Evolutionary conservation across 2,888 invertebrate species (phyloP), one percentile per base, ranked within the genome.

Genomic region (Drosophila phalerata): DNA sequence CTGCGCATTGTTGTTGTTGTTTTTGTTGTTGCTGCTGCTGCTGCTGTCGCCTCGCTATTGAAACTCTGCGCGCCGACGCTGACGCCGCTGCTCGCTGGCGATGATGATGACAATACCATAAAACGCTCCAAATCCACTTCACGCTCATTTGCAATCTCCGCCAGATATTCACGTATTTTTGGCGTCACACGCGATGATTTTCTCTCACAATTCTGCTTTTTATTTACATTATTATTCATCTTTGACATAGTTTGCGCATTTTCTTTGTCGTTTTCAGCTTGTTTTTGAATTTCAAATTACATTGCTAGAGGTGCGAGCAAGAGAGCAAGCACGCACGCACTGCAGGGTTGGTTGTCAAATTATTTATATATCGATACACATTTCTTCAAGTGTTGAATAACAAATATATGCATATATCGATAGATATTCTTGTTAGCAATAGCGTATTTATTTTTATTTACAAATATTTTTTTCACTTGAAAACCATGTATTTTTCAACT

Each of bases 51-150:
- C 34, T 34, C 43, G 30, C n/a, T 28, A 38, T n/a, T 19, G 6
- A 32, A 17, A 11, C 56, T 67, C 37, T 53, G 68, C 38, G 73
- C 69, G 75, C 88, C 80, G 63, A 69, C 71, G 60, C 86, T 77
- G 13, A 81, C 56, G 66, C 84, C 55, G 61, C 84, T 88, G 69
- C 84, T 84, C 0, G 76, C 78, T 19, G 88, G 83, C 17, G 83
- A 84, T 0, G 84, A 78, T 1, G 84, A 88, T 0, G 84, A 84
- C 3, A 84, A 19, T 3, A 72, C 69, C 88, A 84, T 88, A 17
- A 75, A 84, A 5, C 84, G 88, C 19, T 84, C 73, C 40, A 84
- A 57, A 8, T 83, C 84, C 51, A 63, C 11, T 42, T 88, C 88
- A 5, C 84, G 88, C 13, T 84, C 84, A 30, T 60, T 72, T 6